phyloP scores from a whole-genome alignment of 2,113 vertebrate species.

The Hylia prasina region DNA sequence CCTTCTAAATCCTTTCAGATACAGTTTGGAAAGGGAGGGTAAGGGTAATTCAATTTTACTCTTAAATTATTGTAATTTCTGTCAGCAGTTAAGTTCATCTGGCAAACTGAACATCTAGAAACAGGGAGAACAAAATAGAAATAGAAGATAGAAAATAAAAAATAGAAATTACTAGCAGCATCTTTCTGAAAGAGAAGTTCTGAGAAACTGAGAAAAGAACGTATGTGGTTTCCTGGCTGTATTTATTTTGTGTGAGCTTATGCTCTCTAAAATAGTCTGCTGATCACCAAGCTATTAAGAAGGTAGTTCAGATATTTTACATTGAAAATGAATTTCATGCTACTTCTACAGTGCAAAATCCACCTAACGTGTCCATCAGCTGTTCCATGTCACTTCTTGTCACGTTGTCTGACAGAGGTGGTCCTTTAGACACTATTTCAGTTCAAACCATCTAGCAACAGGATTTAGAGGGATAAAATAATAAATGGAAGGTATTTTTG shows the following conservation, averaged over 20 bases:
- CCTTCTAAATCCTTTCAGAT: neutral
- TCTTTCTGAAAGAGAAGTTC: neutral
- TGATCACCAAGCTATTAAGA: neutral
- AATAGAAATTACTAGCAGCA: neutral
- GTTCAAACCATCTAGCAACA: neutral
- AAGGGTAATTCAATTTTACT: slow-evolving; percentile 35
- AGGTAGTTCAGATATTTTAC: neutral
- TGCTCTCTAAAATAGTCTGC: neutral
- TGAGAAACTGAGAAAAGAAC: neutral
- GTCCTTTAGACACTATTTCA: neutral
- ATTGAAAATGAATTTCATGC: neutral
- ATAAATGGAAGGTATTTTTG: neutral
- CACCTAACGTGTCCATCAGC: neutral
- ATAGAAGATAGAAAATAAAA: too few relatives aligned
- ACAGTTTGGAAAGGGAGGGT: neutral
- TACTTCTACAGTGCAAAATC: neutral
- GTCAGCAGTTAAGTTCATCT: slow-evolving; percentile 12
- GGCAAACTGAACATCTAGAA: slow-evolving; percentile 7
- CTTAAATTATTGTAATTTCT: slow-evolving; percentile 36
- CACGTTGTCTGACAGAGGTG: neutral
- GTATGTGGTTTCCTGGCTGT: neutral
- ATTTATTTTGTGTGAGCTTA: neutral
- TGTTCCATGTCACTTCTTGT: neutral
- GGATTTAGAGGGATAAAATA: neutral
- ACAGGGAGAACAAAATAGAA: slow-evolving; percentile 15